phyloP scores from a whole-genome alignment of 2,888 invertebrate species.

The Melipona beecheii region DNA sequence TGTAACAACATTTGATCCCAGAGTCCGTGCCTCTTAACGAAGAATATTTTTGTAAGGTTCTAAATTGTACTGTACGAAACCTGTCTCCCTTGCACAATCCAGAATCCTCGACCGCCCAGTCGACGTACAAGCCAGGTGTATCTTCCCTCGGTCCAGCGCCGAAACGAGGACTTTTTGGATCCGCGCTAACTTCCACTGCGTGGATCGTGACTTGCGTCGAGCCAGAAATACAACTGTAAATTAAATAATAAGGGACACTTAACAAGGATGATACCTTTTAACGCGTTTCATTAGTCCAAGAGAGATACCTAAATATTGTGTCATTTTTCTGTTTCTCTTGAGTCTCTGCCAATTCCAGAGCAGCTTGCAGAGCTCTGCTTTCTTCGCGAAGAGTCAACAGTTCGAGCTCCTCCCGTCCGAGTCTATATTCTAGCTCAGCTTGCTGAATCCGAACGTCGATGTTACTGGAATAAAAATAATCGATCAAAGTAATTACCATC shows the following conservation, averaged over 20 bases:
- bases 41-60: too few relatives aligned
- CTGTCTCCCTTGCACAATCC: conserved; percentile 91
- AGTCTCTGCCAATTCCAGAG: conserved; percentile 87
- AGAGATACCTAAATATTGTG: conserved; percentile 86
- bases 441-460: conserved; percentile 95
- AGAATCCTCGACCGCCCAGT: conserved; percentile 93
- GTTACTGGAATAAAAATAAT: conserved; percentile 87
- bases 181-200: conserved; percentile 89
- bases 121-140: conserved; percentile 89
- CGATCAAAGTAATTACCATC: background rate
- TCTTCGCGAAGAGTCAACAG: conserved; percentile 93
- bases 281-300: too few relatives aligned
- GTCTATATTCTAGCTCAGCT: conserved; percentile 94
- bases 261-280: too few relatives aligned
- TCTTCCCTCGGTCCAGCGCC: conserved; percentile 89
- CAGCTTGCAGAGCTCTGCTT: conserved; percentile 91
- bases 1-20: too few relatives aligned
- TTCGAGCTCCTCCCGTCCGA: conserved; percentile 95
- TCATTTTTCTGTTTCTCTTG: conserved; percentile 85
- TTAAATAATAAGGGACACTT: background rate
- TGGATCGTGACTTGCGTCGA: conserved; percentile 86
- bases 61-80: conserved; percentile 78
- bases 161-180: conserved; percentile 90
- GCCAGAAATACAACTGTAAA: conserved; percentile 82
- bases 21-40: too few relatives aligned